Base-by-base conservation (phyloP, 2,797 vertebrate species). In the Malurus leucopterus region DNA sequence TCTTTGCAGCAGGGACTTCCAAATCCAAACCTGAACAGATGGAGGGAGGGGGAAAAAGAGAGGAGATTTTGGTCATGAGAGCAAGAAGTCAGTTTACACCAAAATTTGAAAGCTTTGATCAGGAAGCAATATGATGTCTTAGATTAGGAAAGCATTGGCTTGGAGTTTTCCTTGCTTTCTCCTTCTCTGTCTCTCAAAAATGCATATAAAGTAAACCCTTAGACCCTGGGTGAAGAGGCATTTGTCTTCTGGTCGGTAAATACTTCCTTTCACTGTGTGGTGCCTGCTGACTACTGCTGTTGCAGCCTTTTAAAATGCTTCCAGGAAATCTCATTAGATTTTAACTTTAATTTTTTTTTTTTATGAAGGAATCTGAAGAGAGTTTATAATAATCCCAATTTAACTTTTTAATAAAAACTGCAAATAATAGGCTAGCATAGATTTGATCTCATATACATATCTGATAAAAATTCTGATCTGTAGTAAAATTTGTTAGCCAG, bases 401-500 rank as follows among this genome's bases (percentile, higher is more conserved):
- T 77, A 89, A 76, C 65, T 80, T 91, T 93, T 93, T 80, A 95
- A 92, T 95, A 92, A 94, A 96, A 90, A 30, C 65, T 73, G 59
- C 62, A 94, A 88, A 89, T 92, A 91, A 85, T 77, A 64, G 19
- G 51, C 53, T 64, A 73, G 53, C 71, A 76, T 30, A 61, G 65
- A 81, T 95, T 89, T 92, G 59, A 88, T 93, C 58, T 89, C 79
- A 63, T 90, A 70, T 72, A 78, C 51, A 49, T 84, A 84, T 50
- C 73, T 83, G 70, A 94, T 90, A 76, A 91, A 82, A 85, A 76
- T 63, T 88, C 50, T 49, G 78, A 82, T 87, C 61, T 86, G 46
- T 59, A 80, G 75, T 75, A 91, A 90, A 70, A 87, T 81, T 72
- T 38, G 8, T 64, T 84, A 91, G 67, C 53, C 6, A 6, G 44